Percentiles rank a stretch among this genome's conserved stretches.
phyloP scores from a whole-genome alignment of 2,113 vertebrate genomes.

The Poeciliopsis prolifica region DNA sequence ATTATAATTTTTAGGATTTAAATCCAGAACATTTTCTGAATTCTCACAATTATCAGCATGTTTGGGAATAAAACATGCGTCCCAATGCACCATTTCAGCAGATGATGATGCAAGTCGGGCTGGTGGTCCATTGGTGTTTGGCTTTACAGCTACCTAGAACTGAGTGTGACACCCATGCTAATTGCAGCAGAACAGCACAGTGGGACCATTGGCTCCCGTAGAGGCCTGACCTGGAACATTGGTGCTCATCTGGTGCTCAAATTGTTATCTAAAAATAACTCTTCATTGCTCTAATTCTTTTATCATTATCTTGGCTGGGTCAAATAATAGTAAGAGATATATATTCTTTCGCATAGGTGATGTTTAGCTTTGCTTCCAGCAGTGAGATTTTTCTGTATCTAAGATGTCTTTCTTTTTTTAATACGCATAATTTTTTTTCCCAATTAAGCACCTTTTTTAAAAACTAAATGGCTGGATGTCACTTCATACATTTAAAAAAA shows the following conservation, averaged over 20 bases:
- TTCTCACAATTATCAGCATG: neutral
- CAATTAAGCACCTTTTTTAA: neutral
- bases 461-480: neutral
- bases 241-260: constrained; percentile 46
- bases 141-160: constrained; percentile 63
- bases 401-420: neutral
- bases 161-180: constrained; percentile 65
- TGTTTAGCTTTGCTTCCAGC: neutral
- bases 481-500: no score
- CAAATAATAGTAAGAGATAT: neutral
- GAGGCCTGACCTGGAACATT: constrained; percentile 72
- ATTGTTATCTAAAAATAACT: constrained; percentile 67
- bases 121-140: constrained; percentile 47
- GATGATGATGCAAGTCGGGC: constrained; percentile 47
- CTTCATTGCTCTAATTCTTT: constrained; percentile 66
- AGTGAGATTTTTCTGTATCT: neutral
- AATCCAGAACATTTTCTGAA: neutral
- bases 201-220: constrained; percentile 55
- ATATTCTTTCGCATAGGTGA: neutral
- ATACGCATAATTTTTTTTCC: neutral
- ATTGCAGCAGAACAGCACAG: constrained; percentile 56
- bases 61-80: neutral
- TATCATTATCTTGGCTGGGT: constrained; percentile 17
- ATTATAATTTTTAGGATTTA: constrained; percentile 1
- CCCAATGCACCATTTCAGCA: constrained; percentile 36